A percentile compares a stretch with the other conserved stretches of the same genome.
Evolutionary conservation across 2,888 invertebrate species (phyloP).

Genomic region (Cerastis rubricosa): DNA sequence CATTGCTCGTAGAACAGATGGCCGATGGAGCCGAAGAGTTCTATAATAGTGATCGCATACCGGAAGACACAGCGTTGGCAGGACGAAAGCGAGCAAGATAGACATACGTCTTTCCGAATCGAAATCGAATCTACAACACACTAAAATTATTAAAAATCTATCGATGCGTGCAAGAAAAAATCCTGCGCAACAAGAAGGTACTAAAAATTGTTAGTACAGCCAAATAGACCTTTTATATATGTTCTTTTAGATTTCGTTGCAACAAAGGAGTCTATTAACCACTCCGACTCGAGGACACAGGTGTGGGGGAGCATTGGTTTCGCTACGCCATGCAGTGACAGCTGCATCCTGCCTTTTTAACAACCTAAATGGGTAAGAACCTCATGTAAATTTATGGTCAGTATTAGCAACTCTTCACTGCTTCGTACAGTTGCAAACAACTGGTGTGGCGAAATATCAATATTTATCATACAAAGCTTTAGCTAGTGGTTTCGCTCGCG

Average conservation of each 20-base stretch:
- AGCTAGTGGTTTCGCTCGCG: background rate
- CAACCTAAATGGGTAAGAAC: constrained; percentile 54
- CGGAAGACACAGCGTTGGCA: background rate
- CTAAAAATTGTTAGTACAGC: background rate
- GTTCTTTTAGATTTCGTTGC: constrained; percentile 68
- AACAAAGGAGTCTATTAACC: constrained; percentile 44
- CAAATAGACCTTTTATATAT: background rate
- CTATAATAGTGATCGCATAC: background rate
- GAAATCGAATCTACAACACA: no score
- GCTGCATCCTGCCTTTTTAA: constrained; percentile 65
- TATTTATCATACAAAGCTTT: background rate
- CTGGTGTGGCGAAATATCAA: background rate
- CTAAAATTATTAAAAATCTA: background rate
- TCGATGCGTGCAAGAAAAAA: background rate
- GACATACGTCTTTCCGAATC: no score
- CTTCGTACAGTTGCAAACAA: background rate
- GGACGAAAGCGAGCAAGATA: no score
- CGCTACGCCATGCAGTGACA: constrained; percentile 67
- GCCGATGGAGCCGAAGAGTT: no score
- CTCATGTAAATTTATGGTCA: background rate
- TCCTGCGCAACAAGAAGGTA: background rate
- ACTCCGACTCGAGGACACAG: constrained; percentile 59
- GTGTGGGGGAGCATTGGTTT: constrained; percentile 72
- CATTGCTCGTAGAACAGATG: background rate
- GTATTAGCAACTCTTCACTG: background rate